Percentiles rank a stretch among this genome's conserved stretches.
Conservation (phyloP, 2,113 vertebrate genomes). For the Bagarius yarrelli region DNA sequence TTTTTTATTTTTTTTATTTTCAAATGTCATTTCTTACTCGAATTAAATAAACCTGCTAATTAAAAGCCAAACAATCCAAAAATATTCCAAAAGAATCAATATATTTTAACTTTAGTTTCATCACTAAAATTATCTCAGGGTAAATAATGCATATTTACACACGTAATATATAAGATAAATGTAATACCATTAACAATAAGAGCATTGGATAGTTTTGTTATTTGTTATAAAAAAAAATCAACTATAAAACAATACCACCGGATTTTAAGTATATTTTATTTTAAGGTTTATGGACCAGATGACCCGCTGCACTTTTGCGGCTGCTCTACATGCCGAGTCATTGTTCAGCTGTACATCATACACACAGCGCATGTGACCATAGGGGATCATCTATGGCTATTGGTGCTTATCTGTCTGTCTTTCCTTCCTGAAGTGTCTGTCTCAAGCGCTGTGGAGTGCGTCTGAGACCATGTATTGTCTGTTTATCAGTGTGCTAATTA, state of each 20-base stretch:
- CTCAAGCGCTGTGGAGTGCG: constrained; percentile 12
- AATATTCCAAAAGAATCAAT: no score
- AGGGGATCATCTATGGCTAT: constrained; percentile 6
- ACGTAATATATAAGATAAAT: not conserved
- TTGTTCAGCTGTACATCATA: not conserved
- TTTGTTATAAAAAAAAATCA: no score
- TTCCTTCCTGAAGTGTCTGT: constrained; percentile 45
- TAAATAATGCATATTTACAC: not conserved
- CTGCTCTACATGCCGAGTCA: not conserved
- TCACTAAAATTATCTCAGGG: not conserved
- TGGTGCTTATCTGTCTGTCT: constrained; percentile 28
- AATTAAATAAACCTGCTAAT: not conserved
- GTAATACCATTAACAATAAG: no score
- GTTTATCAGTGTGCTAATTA: constrained; percentile 42
- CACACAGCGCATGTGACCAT: not conserved
- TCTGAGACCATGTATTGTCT: constrained; percentile 24
- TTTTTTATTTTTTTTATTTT: not conserved
- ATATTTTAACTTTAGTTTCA: not conserved
- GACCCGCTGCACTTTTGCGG: not conserved
- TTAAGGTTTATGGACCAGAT: no score
- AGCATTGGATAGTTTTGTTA: no score
- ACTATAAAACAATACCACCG: no score
- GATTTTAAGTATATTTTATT: no score
- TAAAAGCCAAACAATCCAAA: not conserved
- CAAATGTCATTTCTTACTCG: not conserved